Conservation (phyloP, 2,888 invertebrate species). For the Dynastes maya region DNA sequence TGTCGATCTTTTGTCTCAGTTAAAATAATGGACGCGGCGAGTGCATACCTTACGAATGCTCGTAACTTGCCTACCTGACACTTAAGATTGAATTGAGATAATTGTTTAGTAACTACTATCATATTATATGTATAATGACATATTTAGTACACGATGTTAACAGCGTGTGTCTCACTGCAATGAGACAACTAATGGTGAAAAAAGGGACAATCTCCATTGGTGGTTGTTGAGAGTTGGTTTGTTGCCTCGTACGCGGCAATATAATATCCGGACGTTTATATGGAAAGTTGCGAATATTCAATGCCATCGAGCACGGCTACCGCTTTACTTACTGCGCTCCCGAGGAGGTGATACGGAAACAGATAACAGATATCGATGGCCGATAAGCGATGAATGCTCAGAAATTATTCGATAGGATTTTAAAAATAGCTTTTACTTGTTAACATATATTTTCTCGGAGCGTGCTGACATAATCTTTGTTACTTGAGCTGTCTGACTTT, state of each 20-base stretch:
- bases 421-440: slow-evolving; percentile 27
- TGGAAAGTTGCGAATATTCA: slow-evolving; percentile 39
- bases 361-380: slow-evolving; percentile 14
- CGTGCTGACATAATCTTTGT: neutral
- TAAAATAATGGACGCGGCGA: slow-evolving; percentile 57
- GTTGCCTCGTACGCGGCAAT: slow-evolving; percentile 21
- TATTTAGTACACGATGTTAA: slow-evolving; percentile 57
- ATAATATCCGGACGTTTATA: slow-evolving; percentile 33
- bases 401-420: slow-evolving; percentile 3
- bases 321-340: slow-evolving; percentile 21
- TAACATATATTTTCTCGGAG: neutral
- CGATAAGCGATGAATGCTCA: slow-evolving; percentile 2
- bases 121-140: slow-evolving; percentile 59
- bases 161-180: slow-evolving; percentile 46
- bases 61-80: slow-evolving; percentile 56
- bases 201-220: slow-evolving; percentile 21
- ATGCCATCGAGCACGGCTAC: slow-evolving; percentile 27
- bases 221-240: slow-evolving; percentile 11
- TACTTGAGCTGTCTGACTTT: neutral
- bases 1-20: slow-evolving; percentile 59
- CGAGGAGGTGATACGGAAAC: slow-evolving; percentile 14
- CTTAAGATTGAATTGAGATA: slow-evolving; percentile 57
- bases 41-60: slow-evolving; percentile 53
- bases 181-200: slow-evolving; percentile 33
- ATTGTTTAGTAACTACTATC: slow-evolving; percentile 58